Percentiles rank a stretch among this genome's conserved stretches.
Evolutionary conservation across 2,113 vertebrate genomes (phyloP).

Genomic region (Larimichthys crocea): DNA sequence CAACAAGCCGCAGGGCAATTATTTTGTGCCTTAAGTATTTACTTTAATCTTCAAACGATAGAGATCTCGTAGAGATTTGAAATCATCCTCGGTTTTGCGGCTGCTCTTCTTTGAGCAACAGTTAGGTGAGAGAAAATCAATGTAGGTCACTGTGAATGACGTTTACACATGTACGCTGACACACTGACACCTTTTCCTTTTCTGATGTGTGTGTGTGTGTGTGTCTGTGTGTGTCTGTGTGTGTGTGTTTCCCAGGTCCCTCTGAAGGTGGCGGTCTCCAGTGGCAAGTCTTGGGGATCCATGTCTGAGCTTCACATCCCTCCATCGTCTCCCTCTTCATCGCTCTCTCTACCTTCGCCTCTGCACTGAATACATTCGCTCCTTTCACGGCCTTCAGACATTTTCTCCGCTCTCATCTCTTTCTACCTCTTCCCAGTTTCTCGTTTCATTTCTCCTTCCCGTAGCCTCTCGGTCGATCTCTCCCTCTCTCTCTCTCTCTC

Average conservation of each 20-base stretch:
- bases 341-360: too few species aligned
- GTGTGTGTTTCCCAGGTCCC: slow-evolving; percentile 85
- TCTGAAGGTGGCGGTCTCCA: slow-evolving; percentile 89
- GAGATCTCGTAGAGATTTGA: not conserved
- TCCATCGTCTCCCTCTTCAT: slow-evolving; percentile 54
- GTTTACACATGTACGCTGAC: not conserved
- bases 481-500: slow-evolving; percentile 63
- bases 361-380: not conserved
- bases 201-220: not conserved
- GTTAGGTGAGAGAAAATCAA: slow-evolving; percentile 7
- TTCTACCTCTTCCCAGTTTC: slow-evolving; percentile 37
- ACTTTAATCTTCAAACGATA: not conserved
- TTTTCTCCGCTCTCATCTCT: slow-evolving; percentile 33
- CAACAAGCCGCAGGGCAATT: not conserved
- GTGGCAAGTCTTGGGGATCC: slow-evolving; percentile 91
- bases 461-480: slow-evolving; percentile 52
- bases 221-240: slow-evolving; percentile 7
- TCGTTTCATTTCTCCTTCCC: slow-evolving; percentile 46
- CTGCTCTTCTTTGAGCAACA: not conserved
- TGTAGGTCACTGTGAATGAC: slow-evolving; percentile 16
- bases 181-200: slow-evolving; percentile 10
- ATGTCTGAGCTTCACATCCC: slow-evolving; percentile 86
- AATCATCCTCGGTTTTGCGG: not conserved
- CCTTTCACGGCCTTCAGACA: not conserved
- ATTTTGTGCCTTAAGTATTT: not conserved